A percentile compares a stretch with the other conserved stretches of the same genome.
Conservation (phyloP, 2,113 vertebrate genomes). For the Phainopepla nitens region DNA sequence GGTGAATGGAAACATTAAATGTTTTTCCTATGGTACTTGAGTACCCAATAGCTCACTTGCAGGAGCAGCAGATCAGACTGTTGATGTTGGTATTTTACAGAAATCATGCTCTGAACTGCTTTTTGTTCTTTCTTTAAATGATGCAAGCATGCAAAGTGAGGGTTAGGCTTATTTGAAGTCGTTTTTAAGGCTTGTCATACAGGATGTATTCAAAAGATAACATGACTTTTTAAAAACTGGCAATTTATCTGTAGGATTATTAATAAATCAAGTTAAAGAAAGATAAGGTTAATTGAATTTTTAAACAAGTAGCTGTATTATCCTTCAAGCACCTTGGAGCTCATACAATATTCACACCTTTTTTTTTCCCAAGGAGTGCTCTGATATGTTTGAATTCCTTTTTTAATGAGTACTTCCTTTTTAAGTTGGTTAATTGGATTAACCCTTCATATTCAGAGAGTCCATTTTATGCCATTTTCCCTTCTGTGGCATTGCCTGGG, state of each 20-base stretch:
- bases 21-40: constrained; percentile 44
- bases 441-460: constrained; percentile 19
- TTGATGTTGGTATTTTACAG: constrained; percentile 20
- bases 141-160: constrained; percentile 12
- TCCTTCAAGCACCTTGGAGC: constrained; percentile 71
- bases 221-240: constrained; percentile 61
- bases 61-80: neutral
- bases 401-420: constrained; percentile 55
- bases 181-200: constrained; percentile 58
- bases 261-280: constrained; percentile 76
- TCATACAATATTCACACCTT: constrained; percentile 67
- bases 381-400: constrained; percentile 66
- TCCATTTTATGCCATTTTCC: neutral
- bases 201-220: constrained; percentile 63
- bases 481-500: neutral
- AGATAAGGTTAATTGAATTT: constrained; percentile 77
- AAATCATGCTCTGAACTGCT: constrained; percentile 19
- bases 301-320: constrained; percentile 72
- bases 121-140: constrained; percentile 50
- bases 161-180: constrained; percentile 35
- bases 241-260: constrained; percentile 69
- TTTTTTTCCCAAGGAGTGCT: constrained; percentile 46
- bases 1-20: constrained; percentile 38
- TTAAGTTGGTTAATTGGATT: constrained; percentile 51
- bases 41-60: constrained; percentile 26